Base-by-base conservation (phyloP, 2,113 vertebrate species). In the Phalacrocorax aristotelis region DNA sequence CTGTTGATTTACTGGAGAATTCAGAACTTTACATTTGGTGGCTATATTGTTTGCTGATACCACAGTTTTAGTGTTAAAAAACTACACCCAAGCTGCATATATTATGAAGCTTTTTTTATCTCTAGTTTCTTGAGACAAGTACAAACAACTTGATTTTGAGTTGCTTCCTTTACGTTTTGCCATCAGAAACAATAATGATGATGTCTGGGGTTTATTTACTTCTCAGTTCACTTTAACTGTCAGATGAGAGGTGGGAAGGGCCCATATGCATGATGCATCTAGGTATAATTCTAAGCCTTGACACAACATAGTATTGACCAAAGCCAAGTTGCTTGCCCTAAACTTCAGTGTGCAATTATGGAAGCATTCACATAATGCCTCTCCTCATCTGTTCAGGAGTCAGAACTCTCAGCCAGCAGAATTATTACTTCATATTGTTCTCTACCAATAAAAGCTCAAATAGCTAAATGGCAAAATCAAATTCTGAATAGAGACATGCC, bases 1-100 rank as follows among this genome's bases (percentile, higher is more conserved):
- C 80, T 90, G 90, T 96, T 96, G 86, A 80, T 90, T 83, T 81
- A 83, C 68, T 94, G 61, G 88, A 91, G 89, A 93, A 92, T 78
- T 93, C 85, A 84, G 58, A 93, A 79, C 77, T 29, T 92, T 84
- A 69, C 27, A 82, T 89, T 94, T 93, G 87, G 57, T 91, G 65
- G 26, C 82, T 93, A 36, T 65, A 77, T 87, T 96, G 70, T 95
- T 95, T 95, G 93, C 95, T 94, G 90, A 92, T 87, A 90, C 80
- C 57, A 82, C 90, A 89, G 72, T 84, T 95, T 87, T 61, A 75
- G 42, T 66, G 40, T 66, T 93, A 94, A 93, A 96, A 94, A 90
- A 49, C 49, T 92, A 46, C 36, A 89, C 26, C 27, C 12, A 82
- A 87, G 34, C 82, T 61, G 58, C 40, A 54, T 15, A 13, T 61